phyloP scores from a whole-genome alignment of 2,113 vertebrate genomes.

The Elachura formosa region DNA sequence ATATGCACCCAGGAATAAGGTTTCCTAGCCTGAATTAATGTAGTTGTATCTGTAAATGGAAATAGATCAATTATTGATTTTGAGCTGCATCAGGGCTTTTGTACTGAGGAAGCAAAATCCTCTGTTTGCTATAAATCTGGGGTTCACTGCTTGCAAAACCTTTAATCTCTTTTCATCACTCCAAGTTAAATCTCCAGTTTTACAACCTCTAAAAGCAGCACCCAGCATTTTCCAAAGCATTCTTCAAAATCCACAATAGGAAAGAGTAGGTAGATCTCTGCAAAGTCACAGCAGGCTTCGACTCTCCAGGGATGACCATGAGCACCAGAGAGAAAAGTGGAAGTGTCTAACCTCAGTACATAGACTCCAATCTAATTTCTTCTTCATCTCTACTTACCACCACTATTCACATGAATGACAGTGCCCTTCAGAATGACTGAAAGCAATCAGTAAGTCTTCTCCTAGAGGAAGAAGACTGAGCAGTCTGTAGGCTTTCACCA shows the following conservation, averaged over 20 bases:
- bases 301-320: neutral
- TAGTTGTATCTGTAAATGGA: conserved; percentile 1
- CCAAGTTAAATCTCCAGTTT: neutral
- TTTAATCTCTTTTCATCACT: neutral
- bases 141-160: neutral
- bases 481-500: neutral
- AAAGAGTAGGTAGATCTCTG: neutral
- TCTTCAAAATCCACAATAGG: neutral
- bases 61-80: neutral
- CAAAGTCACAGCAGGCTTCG: neutral
- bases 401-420: neutral
- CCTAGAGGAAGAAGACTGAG: neutral
- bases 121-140: neutral
- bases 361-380: neutral
- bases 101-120: neutral
- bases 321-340: neutral
- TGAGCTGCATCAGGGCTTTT: neutral
- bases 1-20: neutral
- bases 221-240: neutral
- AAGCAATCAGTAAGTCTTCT: neutral
- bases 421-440: neutral
- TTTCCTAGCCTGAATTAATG: neutral
- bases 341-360: neutral
- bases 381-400: neutral
- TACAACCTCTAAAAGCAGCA: neutral